Percentiles rank a stretch among this genome's conserved stretches.
Conservation (phyloP, 2,888 invertebrate species). For the Euplexia lucipara region DNA sequence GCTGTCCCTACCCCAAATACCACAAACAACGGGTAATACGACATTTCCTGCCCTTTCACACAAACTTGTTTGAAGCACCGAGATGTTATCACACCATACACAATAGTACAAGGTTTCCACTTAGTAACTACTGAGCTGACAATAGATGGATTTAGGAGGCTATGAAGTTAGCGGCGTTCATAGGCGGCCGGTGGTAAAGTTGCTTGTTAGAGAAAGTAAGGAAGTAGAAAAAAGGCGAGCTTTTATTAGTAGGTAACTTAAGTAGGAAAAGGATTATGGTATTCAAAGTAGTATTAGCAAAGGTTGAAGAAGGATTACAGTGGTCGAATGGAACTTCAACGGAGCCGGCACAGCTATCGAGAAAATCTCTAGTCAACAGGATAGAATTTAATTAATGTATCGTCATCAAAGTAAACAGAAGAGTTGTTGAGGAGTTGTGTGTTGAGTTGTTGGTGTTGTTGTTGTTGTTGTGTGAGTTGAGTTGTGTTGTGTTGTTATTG, state of each 20-base stretch:
- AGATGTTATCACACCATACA: constrained; percentile 55
- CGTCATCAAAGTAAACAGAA: too few species aligned
- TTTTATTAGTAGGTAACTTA: neutral
- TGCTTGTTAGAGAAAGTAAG: neutral
- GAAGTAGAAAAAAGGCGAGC: neutral
- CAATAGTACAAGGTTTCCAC: constrained; percentile 44
- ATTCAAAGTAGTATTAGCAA: constrained; percentile 13
- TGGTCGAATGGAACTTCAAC: neutral
- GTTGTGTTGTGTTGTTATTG: too few species aligned
- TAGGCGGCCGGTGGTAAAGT: constrained; percentile 4
- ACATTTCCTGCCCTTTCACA: constrained; percentile 57
- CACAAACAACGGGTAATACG: constrained; percentile 52
- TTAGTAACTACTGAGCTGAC: constrained; percentile 43
- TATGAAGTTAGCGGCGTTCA: constrained; percentile 33
- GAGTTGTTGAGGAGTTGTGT: too few species aligned
- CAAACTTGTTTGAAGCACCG: constrained; percentile 48
- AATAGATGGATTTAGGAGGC: constrained; percentile 54
- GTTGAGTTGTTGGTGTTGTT: too few species aligned
- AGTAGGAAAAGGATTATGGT: neutral
- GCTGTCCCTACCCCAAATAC: constrained; percentile 30
- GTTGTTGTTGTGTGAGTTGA: too few species aligned
- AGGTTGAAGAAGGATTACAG: neutral
- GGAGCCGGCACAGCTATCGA: neutral
- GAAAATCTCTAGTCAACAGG: too few species aligned
- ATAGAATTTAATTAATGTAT: too few species aligned